phyloP scores from a whole-genome alignment of 2,797 vertebrate species.

The Alcedo quadribrachys region DNA sequence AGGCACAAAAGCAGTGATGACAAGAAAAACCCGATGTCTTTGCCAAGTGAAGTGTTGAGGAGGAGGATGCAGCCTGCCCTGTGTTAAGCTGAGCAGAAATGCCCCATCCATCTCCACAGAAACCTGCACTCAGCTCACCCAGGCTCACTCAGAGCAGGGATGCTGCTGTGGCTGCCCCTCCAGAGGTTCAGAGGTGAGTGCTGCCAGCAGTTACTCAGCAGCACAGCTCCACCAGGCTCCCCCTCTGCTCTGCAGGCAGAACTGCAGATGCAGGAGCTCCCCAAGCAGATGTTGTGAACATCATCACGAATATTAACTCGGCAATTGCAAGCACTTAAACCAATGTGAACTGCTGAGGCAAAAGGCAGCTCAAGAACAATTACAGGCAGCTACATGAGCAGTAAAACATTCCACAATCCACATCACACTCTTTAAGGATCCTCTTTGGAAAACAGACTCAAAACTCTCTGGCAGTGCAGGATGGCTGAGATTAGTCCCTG shows the following conservation, averaged over 20 bases:
- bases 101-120: not conserved
- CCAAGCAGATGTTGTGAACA: not conserved
- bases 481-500: not conserved
- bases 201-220: not conserved
- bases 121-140: not conserved
- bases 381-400: not conserved
- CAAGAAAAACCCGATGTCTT: not conserved
- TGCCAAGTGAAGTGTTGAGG: not conserved
- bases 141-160: not conserved
- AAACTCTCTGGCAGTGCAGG: not conserved
- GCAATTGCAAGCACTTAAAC: not conserved
- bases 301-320: not conserved
- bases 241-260: not conserved
- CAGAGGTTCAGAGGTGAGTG: not conserved
- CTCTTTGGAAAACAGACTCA: not conserved
- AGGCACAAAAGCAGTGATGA: not conserved
- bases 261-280: not conserved
- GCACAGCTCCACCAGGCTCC: not conserved
- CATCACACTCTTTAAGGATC: not conserved
- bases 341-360: not conserved
- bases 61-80: not conserved
- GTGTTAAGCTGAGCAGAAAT: not conserved
- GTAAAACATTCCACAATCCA: not conserved
- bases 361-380: conserved; percentile 10
- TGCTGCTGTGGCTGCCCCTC: not conserved